Evolutionary conservation across 2,888 invertebrate genomes (phyloP).

Genomic region (Drosophila aldrichi): DNA sequence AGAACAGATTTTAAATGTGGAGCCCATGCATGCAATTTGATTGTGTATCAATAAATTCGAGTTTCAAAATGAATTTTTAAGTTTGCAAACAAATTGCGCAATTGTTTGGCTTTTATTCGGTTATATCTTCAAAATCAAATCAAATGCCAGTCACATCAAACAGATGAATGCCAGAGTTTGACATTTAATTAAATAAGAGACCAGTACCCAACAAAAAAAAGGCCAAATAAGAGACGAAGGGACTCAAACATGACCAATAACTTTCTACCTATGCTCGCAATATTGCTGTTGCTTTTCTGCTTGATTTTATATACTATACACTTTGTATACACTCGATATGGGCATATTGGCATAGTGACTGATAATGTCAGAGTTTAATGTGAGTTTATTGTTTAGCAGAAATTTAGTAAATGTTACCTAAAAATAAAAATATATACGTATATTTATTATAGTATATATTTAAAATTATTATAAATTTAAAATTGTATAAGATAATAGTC

Average conservation of each 20-base stretch:
- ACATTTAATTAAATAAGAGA: conserved; percentile 78
- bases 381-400: neutral
- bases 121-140: conserved; percentile 45
- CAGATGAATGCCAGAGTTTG: conserved; percentile 50
- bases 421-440: no score
- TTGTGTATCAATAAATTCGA: conserved; percentile 1
- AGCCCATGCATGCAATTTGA: neutral
- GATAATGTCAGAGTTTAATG: neutral
- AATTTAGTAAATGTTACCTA: neutral
- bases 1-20: neutral
- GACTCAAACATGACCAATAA: conserved; percentile 53
- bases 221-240: conserved; percentile 14
- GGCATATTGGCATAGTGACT: neutral
- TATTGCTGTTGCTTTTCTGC: conserved; percentile 34
- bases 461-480: no score
- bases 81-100: conserved; percentile 35
- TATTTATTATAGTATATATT: no score
- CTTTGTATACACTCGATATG: neutral
- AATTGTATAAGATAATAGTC: no score
- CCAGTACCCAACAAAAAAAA: neutral
- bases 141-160: conserved; percentile 50
- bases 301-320: conserved; percentile 31
- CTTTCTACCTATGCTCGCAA: conserved; percentile 49
- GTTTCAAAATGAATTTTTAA: conserved; percentile 3
- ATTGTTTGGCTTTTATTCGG: conserved; percentile 38